Percentiles rank a stretch among this genome's conserved stretches.
Evolutionary conservation across 1,140 invertebrate species (phyloP).

Genomic region (Meloidogyne floridensis): DNA sequence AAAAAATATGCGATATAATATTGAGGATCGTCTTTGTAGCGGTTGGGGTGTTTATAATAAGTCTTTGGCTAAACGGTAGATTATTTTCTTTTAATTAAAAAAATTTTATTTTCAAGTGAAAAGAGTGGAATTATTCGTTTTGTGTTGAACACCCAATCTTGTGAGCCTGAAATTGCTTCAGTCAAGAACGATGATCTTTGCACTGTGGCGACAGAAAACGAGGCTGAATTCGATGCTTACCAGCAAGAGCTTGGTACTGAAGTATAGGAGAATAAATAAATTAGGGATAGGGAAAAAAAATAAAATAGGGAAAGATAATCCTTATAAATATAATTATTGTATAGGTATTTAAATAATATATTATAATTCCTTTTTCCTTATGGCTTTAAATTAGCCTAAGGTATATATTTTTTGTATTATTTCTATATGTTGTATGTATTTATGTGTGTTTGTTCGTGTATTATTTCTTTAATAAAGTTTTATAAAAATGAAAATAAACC

Average conservation of each 20-base stretch:
- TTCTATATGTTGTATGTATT: too few relatives aligned
- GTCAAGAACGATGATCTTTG: neutral
- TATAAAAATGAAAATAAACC: too few relatives aligned
- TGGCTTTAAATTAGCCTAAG: too few relatives aligned
- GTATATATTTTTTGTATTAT: too few relatives aligned
- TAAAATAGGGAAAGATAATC: too few relatives aligned
- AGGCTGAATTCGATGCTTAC: neutral
- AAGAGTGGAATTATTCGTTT: neutral
- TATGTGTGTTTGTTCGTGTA: too few relatives aligned
- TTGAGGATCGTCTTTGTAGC: neutral
- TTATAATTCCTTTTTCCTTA: too few relatives aligned
- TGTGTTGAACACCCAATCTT: neutral
- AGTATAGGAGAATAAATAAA: neutral
- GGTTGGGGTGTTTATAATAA: conserved; percentile 1
- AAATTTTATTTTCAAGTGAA: neutral
- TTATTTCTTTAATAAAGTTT: too few relatives aligned
- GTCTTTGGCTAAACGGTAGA: neutral
- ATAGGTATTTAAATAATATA: neutral
- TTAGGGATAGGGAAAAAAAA: too few relatives aligned
- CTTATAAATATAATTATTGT: neutral
- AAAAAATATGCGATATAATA: neutral
- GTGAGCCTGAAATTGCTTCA: neutral
- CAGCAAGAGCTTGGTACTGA: neutral
- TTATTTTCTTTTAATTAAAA: neutral
- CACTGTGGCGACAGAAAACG: neutral